Evolutionary conservation across 1,140 invertebrate species (phyloP).

Genomic region (Drosophila burlai): DNA sequence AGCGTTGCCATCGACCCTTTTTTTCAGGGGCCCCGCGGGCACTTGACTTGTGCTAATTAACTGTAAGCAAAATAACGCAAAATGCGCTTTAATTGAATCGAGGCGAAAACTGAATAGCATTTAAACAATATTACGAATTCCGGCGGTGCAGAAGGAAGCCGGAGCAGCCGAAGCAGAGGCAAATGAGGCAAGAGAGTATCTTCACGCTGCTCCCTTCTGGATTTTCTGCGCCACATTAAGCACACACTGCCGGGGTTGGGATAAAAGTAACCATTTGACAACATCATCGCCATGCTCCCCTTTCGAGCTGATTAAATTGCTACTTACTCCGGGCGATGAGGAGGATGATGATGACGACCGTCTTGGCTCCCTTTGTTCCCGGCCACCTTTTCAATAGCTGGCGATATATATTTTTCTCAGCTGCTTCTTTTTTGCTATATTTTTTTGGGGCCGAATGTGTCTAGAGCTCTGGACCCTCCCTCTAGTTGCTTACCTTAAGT

Average conservation of each 20-base stretch:
- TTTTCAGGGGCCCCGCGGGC: slow-evolving; percentile 39
- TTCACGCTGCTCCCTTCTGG: slow-evolving; percentile 51
- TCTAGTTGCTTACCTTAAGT: slow-evolving; percentile 64
- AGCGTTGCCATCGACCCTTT: slow-evolving; percentile 37
- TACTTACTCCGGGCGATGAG: slow-evolving; percentile 53
- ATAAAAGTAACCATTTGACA: slow-evolving; percentile 67
- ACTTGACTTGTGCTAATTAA: slow-evolving; percentile 69
- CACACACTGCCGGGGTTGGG: slow-evolving; percentile 36
- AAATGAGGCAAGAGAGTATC: slow-evolving; percentile 70
- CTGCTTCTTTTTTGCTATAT: slow-evolving; percentile 4
- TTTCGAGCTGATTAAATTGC: slow-evolving; percentile 75
- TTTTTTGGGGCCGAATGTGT: slow-evolving; percentile 68
- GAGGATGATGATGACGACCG: slow-evolving; percentile 38
- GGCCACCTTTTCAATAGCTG: slow-evolving; percentile 50
- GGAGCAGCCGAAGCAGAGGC: slow-evolving; percentile 1
- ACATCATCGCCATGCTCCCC: slow-evolving; percentile 67
- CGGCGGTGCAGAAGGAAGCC: slow-evolving; percentile 40
- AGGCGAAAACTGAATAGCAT: slow-evolving; percentile 61
- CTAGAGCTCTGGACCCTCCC: slow-evolving; percentile 60
- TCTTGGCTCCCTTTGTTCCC: slow-evolving; percentile 69
- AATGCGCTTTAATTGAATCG: slow-evolving; percentile 77
- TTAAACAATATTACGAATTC: slow-evolving; percentile 76
- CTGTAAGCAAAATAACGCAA: slow-evolving; percentile 55
- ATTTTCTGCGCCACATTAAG: slow-evolving; percentile 73
- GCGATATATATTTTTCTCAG: slow-evolving; percentile 26